These are phyloP conservation scores for Diaperis boleti DNA, from an alignment of 2,888 invertebrate genomes.

Conservation along the genomic window DNA sequence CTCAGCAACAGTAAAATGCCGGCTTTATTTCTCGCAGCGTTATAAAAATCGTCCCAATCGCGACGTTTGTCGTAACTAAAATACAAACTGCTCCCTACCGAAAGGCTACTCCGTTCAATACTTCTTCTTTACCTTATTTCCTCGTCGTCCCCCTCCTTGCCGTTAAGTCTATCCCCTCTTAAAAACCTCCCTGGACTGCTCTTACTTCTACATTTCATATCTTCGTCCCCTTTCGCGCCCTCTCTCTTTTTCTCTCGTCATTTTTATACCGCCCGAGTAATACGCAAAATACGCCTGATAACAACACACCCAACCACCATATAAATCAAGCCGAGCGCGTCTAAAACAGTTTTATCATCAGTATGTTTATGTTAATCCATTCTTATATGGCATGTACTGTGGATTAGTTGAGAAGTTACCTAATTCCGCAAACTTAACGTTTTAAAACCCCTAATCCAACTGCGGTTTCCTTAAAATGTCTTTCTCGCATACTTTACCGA, in stretches of 20 bases:
- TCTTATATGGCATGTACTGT: constrained; percentile 58
- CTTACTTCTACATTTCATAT: constrained; percentile 40
- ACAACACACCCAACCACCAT: background rate
- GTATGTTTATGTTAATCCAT: constrained; percentile 60
- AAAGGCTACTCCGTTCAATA: constrained; percentile 62
- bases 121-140: constrained; percentile 61
- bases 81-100: constrained; percentile 44
- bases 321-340: constrained; percentile 25
- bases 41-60: constrained; percentile 9
- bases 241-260: constrained; percentile 3
- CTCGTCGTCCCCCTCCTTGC: constrained; percentile 51
- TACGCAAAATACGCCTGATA: constrained; percentile 4
- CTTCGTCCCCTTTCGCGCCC: constrained; percentile 17
- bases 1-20: too few relatives aligned
- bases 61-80: constrained; percentile 44
- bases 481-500: constrained; percentile 39
- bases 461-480: constrained; percentile 47
- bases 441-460: constrained; percentile 57
- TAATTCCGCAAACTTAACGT: constrained; percentile 60
- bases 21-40: too few relatives aligned
- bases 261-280: constrained; percentile 17
- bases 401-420: constrained; percentile 58
- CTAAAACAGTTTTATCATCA: constrained; percentile 36
- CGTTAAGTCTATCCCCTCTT: constrained; percentile 50
- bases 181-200: constrained; percentile 48